Evolutionary conservation across 2,888 invertebrate genomes (phyloP).

Genomic region (Psylliodes chrysocephalus): DNA sequence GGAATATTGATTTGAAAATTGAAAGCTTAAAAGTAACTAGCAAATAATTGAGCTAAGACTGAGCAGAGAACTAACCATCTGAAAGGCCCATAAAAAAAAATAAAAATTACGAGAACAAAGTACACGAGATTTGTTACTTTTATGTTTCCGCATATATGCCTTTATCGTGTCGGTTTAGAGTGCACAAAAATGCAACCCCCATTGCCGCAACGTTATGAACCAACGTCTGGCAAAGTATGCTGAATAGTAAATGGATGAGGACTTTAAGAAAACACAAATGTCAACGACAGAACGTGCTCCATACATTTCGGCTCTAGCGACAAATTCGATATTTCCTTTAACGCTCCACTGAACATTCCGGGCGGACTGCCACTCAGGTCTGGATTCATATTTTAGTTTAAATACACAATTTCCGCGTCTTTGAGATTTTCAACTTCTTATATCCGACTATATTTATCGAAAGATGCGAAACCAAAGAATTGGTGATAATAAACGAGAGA

Average conservation of each 20-base stretch:
- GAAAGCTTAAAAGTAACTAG: too few relatives aligned
- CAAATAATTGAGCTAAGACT: too few relatives aligned
- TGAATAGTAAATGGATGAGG: constrained; percentile 29
- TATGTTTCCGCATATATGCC: background rate
- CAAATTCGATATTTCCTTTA: constrained; percentile 34
- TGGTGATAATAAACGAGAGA: too few relatives aligned
- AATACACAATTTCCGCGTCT: background rate
- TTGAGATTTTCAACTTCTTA: background rate
- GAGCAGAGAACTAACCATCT: too few relatives aligned
- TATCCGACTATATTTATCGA: too few relatives aligned
- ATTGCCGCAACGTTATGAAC: constrained; percentile 20
- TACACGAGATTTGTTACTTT: background rate
- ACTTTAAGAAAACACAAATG: constrained; percentile 35
- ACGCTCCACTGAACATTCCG: constrained; percentile 23
- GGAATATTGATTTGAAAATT: too few relatives aligned
- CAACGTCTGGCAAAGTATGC: constrained; percentile 13
- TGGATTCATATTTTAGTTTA: constrained; percentile 3
- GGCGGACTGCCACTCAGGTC: constrained; percentile 1
- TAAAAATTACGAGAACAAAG: too few relatives aligned
- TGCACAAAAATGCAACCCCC: constrained; percentile 20
- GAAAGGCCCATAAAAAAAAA: too few relatives aligned
- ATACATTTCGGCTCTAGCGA: constrained; percentile 24
- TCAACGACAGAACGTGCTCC: constrained; percentile 34
- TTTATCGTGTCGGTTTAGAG: background rate
- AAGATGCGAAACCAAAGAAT: too few relatives aligned